Evolutionary conservation across 2,797 vertebrate species (phyloP).

Genomic region (Antennarius maculatus): DNA sequence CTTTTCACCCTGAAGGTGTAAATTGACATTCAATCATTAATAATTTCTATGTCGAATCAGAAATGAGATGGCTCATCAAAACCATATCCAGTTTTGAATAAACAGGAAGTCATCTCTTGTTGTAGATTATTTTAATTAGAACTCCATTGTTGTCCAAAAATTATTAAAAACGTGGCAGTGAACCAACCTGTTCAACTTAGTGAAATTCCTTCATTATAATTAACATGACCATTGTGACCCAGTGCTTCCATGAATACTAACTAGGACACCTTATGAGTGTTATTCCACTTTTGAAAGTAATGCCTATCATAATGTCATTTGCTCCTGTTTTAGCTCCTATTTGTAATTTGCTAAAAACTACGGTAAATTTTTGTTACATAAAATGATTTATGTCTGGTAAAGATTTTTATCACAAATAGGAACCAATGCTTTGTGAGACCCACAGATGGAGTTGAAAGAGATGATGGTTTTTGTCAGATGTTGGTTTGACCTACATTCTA

Average conservation of each 20-base stretch:
- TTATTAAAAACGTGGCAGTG: constrained; percentile 7
- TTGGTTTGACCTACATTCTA: too few species aligned
- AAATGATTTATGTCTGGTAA: neutral
- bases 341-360: neutral
- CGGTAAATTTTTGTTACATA: too few species aligned
- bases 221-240: neutral
- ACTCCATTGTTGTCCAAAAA: constrained; percentile 12
- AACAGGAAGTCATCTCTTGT: neutral
- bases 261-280: constrained; percentile 9
- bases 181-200: neutral
- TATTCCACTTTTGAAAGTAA: neutral
- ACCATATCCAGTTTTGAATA: neutral
- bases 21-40: constrained; percentile 8
- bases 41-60: neutral
- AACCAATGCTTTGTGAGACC: neutral
- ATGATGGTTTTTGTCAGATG: neutral
- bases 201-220: constrained; percentile 7
- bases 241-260: constrained; percentile 11
- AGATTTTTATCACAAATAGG: neutral
- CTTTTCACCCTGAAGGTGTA: constrained; percentile 30
- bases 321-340: constrained; percentile 1
- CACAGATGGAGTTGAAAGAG: neutral
- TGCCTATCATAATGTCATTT: neutral
- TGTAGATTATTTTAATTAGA: neutral
- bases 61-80: too few species aligned